Evolutionary conservation across 1,140 invertebrate genomes (phyloP).

Genomic region (Lordiphosa mommai): DNA sequence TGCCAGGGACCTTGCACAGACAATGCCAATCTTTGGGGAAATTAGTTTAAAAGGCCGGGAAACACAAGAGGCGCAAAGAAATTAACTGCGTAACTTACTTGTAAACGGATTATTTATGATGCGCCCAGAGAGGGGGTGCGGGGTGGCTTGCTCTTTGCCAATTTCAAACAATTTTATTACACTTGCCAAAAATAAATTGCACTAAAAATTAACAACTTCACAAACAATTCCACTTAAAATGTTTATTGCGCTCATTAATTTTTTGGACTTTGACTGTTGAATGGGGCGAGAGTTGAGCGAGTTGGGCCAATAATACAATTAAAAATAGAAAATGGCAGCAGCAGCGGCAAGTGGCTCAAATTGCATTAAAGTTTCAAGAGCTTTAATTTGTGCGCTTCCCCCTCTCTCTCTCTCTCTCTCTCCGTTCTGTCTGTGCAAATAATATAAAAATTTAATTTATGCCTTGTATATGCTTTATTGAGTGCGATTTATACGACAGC

Average conservation of each 20-base stretch:
- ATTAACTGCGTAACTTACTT: constrained; percentile 75
- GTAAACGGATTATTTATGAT: constrained; percentile 77
- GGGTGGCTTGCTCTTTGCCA: constrained; percentile 22
- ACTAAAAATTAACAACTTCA: constrained; percentile 77
- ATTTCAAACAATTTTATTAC: constrained; percentile 68
- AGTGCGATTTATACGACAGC: constrained; percentile 73
- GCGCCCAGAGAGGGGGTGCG: neutral
- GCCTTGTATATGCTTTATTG: constrained; percentile 71
- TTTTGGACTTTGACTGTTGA: constrained; percentile 61
- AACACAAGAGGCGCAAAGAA: constrained; percentile 33
- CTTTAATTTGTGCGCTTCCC: constrained; percentile 6
- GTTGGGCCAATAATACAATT: constrained; percentile 27
- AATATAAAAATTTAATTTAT: constrained; percentile 67
- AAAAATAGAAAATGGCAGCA: constrained; percentile 36
- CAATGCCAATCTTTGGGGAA: constrained; percentile 58
- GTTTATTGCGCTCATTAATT: constrained; percentile 78
- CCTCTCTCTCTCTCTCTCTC: neutral
- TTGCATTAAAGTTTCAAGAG: constrained; percentile 71
- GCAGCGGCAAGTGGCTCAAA: constrained; percentile 26
- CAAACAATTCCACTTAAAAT: constrained; percentile 78
- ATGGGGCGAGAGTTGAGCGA: constrained; percentile 19
- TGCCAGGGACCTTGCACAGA: constrained; percentile 43
- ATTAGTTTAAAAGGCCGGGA: constrained; percentile 69
- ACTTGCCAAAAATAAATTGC: constrained; percentile 72
- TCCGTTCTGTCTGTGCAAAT: neutral